These are phyloP conservation scores for Drosophila albomicans DNA, from an alignment of 1,140 invertebrate species.

Conservation along the genomic window DNA sequence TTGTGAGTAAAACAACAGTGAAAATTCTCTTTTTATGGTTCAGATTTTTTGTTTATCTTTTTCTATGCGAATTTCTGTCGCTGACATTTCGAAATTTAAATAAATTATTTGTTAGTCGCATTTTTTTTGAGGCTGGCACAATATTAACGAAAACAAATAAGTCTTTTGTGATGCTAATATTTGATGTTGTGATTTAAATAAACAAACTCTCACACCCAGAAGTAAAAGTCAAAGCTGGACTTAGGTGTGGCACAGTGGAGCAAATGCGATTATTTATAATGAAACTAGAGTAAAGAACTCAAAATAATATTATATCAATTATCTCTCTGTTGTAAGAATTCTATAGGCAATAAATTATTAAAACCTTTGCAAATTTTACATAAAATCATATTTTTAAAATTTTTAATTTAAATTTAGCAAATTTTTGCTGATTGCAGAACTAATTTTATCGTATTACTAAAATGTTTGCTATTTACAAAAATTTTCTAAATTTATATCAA, in stretches of 20 bases:
- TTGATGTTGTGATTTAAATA: constrained; percentile 1
- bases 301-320: too few species aligned
- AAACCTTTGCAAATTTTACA: too few species aligned
- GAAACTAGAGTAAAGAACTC: too few species aligned
- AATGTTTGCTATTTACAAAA: too few species aligned
- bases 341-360: too few species aligned
- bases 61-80: not conserved
- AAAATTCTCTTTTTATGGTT: not conserved
- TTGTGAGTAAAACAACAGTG: not conserved
- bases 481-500: too few species aligned
- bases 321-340: too few species aligned
- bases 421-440: too few species aligned
- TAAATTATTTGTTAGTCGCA: not conserved
- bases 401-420: too few species aligned
- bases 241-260: not conserved
- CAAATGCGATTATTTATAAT: not conserved
- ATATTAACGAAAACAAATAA: not conserved
- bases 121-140: not conserved
- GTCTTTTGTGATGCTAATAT: constrained; percentile 5
- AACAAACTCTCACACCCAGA: not conserved
- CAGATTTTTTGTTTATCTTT: not conserved
- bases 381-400: too few species aligned
- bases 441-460: too few species aligned
- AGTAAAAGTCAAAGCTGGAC: not conserved
- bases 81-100: not conserved